Conservation (phyloP, 2,888 invertebrate genomes). For the Hesperia comma region DNA sequence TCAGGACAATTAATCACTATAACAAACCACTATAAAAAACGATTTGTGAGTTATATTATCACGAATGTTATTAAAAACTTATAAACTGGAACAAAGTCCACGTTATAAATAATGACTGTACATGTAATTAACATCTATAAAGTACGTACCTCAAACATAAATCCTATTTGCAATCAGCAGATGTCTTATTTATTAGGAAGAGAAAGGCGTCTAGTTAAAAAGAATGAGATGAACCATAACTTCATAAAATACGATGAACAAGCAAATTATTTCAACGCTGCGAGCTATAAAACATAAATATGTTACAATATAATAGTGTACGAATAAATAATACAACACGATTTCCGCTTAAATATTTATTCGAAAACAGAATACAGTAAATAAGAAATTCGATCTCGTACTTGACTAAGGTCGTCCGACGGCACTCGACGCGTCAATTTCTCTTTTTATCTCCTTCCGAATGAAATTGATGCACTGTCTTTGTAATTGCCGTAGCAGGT, state of each 20-base stretch:
- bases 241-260: constrained; percentile 8
- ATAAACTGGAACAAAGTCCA: too few relatives aligned
- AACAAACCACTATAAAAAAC: too few relatives aligned
- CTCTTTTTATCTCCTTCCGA: constrained; percentile 50
- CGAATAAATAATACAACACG: constrained; percentile 26
- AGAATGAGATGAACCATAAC: background rate
- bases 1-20: too few relatives aligned
- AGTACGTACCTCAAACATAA: too few relatives aligned
- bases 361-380: background rate
- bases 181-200: background rate
- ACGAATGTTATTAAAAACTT: too few relatives aligned
- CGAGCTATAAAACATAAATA: constrained; percentile 21
- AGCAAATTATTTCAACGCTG: constrained; percentile 8
- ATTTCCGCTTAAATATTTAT: constrained; percentile 19
- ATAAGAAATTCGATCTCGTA: background rate
- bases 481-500: constrained; percentile 50
- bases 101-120: too few relatives aligned
- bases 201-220: background rate
- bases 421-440: constrained; percentile 44
- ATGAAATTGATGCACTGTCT: constrained; percentile 50
- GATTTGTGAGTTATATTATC: too few relatives aligned
- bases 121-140: too few relatives aligned
- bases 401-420: constrained; percentile 30
- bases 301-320: constrained; percentile 20
- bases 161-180: background rate